phyloP scores from a whole-genome alignment of 2,888 invertebrate genomes.

The Andrena chrysosceles region DNA sequence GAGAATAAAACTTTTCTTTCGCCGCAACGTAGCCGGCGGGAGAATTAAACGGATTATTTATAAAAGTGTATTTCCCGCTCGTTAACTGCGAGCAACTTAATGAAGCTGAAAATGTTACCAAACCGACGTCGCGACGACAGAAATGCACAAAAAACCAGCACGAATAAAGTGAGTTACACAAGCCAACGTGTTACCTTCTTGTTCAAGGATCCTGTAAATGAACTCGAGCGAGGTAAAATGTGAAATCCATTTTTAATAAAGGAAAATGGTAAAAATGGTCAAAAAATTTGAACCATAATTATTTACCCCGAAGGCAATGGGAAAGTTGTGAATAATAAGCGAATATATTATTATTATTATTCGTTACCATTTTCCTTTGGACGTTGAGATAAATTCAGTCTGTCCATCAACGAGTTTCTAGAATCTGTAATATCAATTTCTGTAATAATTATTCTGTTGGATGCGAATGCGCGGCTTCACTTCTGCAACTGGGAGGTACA shows the following conservation, averaged over 20 bases:
- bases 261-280: too few relatives aligned
- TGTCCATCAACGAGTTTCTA: neutral
- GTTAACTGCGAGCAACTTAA: slow-evolving; percentile 7
- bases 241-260: too few relatives aligned
- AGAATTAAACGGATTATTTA: slow-evolving; percentile 31
- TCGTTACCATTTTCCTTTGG: too few relatives aligned
- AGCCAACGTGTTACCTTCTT: neutral
- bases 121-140: neutral
- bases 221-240: too few relatives aligned
- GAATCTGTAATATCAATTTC: neutral
- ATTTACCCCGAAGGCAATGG: too few relatives aligned
- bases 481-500: neutral
- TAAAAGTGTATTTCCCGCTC: slow-evolving; percentile 10
- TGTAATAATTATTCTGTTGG: too few relatives aligned
- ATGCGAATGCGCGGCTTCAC: neutral
- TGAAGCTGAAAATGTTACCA: slow-evolving; percentile 1
- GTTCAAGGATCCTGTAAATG: too few relatives aligned
- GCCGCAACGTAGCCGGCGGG: neutral
- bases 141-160: neutral
- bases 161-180: neutral
- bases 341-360: too few relatives aligned
- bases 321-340: too few relatives aligned
- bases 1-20: slow-evolving; percentile 38
- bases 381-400: neutral
- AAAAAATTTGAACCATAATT: too few relatives aligned